Percentiles rank a stretch among this genome's conserved stretches.
phyloP scores from a whole-genome alignment of 2,113 vertebrate genomes.

The Lota lota region DNA sequence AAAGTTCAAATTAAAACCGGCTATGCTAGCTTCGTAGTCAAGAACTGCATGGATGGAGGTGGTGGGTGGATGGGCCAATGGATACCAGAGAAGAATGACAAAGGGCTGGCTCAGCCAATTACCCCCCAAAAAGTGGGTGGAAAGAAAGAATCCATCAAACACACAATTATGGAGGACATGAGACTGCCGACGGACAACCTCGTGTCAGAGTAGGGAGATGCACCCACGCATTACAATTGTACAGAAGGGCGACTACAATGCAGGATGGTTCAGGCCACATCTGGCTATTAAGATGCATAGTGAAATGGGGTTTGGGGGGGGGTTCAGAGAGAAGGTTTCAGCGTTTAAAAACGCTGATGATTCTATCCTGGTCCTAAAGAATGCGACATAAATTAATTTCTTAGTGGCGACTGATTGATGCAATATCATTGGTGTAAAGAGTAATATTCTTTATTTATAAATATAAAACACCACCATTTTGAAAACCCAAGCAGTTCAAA shows the following conservation, averaged over 20 bases:
- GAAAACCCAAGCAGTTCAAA: too few species aligned
- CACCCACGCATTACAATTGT: slow-evolving; percentile 2
- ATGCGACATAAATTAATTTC: too few species aligned
- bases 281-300: slow-evolving; percentile 8
- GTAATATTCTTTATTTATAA: too few species aligned
- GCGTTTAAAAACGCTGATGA: neutral
- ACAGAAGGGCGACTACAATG: neutral
- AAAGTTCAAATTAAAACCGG: slow-evolving; percentile 55
- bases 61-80: slow-evolving; percentile 28
- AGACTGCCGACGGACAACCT: slow-evolving; percentile 30
- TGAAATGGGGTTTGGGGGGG: slow-evolving; percentile 1
- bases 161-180: slow-evolving; percentile 50
- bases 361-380: neutral
- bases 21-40: slow-evolving; percentile 52
- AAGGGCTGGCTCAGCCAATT: slow-evolving; percentile 63
- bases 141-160: slow-evolving; percentile 56
- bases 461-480: too few species aligned
- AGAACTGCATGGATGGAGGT: neutral
- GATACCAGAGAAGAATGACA: slow-evolving; percentile 61
- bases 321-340: neutral
- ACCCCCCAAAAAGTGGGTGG: slow-evolving; percentile 46
- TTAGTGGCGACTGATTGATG: too few species aligned
- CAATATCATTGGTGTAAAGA: too few species aligned
- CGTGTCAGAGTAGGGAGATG: slow-evolving; percentile 26
- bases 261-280: neutral